Conservation (phyloP, 2,797 vertebrate genomes). For the Carduelis carduelis region DNA sequence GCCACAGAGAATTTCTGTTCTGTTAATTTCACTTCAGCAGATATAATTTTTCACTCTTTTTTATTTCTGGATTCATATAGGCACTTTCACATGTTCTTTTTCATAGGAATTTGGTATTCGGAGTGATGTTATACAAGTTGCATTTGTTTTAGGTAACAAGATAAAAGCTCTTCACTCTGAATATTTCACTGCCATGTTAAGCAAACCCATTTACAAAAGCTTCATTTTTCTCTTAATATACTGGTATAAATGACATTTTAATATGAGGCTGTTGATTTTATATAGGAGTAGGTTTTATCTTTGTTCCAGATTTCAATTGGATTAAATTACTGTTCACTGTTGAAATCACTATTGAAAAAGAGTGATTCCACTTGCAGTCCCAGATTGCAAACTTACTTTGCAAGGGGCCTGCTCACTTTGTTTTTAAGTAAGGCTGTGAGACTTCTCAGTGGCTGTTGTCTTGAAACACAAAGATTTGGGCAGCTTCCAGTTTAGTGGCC, state of each 20-base stretch:
- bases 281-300: background rate
- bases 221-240: slow-evolving; percentile 58
- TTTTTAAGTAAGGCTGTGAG: background rate
- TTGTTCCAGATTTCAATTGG: background rate
- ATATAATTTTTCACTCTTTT: background rate
- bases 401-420: background rate
- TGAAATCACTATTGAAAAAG: background rate
- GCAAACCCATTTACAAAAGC: background rate
- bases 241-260: background rate
- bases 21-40: background rate
- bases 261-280: background rate
- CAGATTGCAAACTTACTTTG: background rate
- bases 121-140: background rate
- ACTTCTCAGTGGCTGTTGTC: background rate
- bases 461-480: background rate
- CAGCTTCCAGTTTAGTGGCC: background rate
- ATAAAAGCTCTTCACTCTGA: background rate
- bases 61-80: slow-evolving; percentile 39
- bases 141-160: slow-evolving; percentile 40
- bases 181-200: slow-evolving; percentile 51
- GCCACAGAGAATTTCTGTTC: background rate
- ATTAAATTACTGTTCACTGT: background rate
- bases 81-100: slow-evolving; percentile 21
- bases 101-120: slow-evolving; percentile 16
- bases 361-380: fast-evolving